phyloP scores from a whole-genome alignment of 2,797 vertebrate genomes.

The Nyctibius grandis region DNA sequence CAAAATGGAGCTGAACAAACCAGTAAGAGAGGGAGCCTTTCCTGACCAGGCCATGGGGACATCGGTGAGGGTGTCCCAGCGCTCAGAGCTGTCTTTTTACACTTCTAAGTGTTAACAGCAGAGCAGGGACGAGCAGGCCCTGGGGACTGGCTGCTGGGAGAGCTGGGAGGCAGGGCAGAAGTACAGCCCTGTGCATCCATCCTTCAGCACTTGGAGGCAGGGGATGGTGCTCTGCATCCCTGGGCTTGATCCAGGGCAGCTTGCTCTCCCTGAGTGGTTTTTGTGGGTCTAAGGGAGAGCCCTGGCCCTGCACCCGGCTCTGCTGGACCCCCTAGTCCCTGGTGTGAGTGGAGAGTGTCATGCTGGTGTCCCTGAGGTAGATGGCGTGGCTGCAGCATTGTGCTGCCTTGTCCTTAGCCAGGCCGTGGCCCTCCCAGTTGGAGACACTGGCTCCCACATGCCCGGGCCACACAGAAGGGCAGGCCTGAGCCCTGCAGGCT shows the following conservation, averaged over 20 bases:
- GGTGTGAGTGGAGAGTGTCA: background rate
- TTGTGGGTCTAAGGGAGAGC: background rate
- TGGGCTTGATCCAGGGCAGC: background rate
- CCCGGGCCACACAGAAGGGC: fast-evolving
- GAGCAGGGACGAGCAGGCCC: background rate
- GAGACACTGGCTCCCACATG: fast-evolving
- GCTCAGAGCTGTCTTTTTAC: background rate
- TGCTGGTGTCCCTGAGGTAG: background rate
- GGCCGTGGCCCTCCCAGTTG: background rate
- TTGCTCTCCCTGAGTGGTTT: background rate
- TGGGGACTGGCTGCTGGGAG: background rate
- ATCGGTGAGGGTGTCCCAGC: background rate
- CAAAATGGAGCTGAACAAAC: background rate
- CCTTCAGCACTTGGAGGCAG: background rate
- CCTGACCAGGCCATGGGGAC: background rate
- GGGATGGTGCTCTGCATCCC: background rate
- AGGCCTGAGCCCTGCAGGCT: fast-evolving
- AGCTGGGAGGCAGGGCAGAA: background rate
- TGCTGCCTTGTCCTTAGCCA: background rate
- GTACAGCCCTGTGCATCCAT: background rate
- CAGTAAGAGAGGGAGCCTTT: background rate
- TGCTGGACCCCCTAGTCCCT: fast-evolving
- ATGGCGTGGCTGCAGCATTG: too few species aligned
- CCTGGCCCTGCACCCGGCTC: background rate
- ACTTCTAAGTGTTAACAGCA: fast-evolving